Percentiles rank a stretch among this genome's conserved stretches.
These are phyloP conservation scores for Drosophila ambigua DNA, from an alignment of 1,140 invertebrate genomes.

Conservation along the genomic window DNA sequence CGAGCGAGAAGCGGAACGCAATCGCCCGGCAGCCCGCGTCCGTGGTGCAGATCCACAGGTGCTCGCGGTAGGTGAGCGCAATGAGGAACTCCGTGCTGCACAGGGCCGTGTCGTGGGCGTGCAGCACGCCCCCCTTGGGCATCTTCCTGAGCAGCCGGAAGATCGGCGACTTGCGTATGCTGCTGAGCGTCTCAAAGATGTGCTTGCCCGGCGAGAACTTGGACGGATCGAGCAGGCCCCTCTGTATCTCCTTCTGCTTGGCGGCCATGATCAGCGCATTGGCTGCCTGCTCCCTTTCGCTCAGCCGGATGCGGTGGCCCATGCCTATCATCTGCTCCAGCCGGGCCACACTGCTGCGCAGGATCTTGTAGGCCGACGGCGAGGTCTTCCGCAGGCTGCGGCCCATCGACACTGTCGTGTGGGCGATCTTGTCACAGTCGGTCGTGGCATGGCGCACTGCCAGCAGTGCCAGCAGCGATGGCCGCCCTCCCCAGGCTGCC, in stretches of 20 bases:
- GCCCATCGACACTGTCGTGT: slow-evolving; percentile 29
- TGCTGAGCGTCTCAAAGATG: slow-evolving; percentile 86
- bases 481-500: neutral
- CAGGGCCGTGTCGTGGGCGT: slow-evolving; percentile 89
- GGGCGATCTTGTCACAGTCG: neutral
- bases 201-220: slow-evolving; percentile 81
- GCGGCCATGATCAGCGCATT: slow-evolving; percentile 50
- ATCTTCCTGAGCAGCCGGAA: slow-evolving; percentile 88
- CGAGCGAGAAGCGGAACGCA: slow-evolving; percentile 83
- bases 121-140: slow-evolving; percentile 90
- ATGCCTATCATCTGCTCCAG: slow-evolving; percentile 23
- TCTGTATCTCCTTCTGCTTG: slow-evolving; percentile 34
- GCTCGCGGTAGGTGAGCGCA: slow-evolving; percentile 48
- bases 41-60: slow-evolving; percentile 63
- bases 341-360: slow-evolving; percentile 30
- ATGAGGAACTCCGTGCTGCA: slow-evolving; percentile 86
- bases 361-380: slow-evolving; percentile 25
- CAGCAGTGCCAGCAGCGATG: too few relatives aligned
- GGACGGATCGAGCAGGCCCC: slow-evolving; percentile 43
- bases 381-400: slow-evolving; percentile 36
- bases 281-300: slow-evolving; percentile 38
- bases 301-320: slow-evolving; percentile 31
- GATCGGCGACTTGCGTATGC: slow-evolving; percentile 87
- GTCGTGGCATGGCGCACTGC: neutral
- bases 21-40: slow-evolving; percentile 39